Evolutionary conservation across 2,888 invertebrate species (phyloP), one percentile per base, ranked within the genome.

Genomic region (Lycocerus yunnanus): DNA sequence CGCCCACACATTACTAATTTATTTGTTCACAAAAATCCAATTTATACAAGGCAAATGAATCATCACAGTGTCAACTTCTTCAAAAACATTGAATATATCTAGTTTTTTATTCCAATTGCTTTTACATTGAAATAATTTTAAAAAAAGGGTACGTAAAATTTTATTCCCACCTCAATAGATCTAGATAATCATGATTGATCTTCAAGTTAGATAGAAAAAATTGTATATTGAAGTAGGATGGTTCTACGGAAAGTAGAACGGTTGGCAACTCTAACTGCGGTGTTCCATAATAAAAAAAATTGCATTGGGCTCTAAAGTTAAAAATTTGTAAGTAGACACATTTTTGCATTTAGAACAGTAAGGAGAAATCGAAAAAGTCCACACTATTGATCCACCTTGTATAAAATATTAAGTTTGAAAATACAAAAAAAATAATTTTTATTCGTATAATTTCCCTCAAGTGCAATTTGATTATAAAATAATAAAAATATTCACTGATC

Each of bases 401-500:
- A 43, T 43, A 43, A 43, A 43, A n/a, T 43, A 43, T n/a, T 27
- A 27, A 27, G 13, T 27, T 27, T 27, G 27, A 13, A 27, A 27
- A 27, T 27, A 27, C 27, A 27, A 27, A 27, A 27, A 18, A 27
- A 27, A 27, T n/a, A 27, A 27, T 27, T 27, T 13, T 27, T 13
- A 27, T 27, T 27, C 5, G 13, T 27, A 27, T 4, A n/a, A 20
- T 58, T 58, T 63, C 9, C 58, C 43, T 13, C 11, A 16, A 21
- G 71, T 68, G 20, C 6, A 43, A 65, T 15, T 43, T 21, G 21
- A 24, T 14, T 59, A 71, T 75, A 76, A 27, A 43, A 43, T 43
- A 43, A 43, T 43, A 43, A 43, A 63, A 16, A 63, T 5, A n/a
- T 20, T 20, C 18, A 20, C 61, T 78, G 80, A 81, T 82, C 82